Percentiles rank a stretch among this genome's conserved stretches.
Evolutionary conservation across 2,797 vertebrate species (phyloP).

Genomic region (Semotilus atromaculatus): DNA sequence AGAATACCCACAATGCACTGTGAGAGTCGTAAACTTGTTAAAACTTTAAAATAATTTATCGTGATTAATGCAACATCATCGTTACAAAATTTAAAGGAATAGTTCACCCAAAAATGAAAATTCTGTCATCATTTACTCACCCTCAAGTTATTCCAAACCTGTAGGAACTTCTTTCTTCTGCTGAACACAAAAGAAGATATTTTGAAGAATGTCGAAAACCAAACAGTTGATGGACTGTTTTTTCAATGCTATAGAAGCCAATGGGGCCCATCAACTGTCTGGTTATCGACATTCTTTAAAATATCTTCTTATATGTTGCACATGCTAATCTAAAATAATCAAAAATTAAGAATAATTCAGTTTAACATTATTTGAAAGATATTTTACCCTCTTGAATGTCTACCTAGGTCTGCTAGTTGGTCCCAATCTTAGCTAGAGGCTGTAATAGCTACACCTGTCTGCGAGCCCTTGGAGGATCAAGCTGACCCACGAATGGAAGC

Average conservation of each 20-base stretch:
- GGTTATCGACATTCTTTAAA: no score
- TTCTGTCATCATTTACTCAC: no score
- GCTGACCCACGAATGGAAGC: constrained; percentile 1
- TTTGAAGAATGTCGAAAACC: no score
- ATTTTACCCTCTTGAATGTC: background rate
- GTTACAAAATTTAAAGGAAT: background rate
- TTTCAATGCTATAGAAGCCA: no score
- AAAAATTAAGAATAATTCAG: background rate
- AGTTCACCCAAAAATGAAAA: no score
- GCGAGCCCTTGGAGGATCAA: background rate
- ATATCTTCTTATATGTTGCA: no score
- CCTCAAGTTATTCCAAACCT: no score
- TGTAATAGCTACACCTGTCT: constrained; percentile 16
- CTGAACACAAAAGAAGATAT: no score
- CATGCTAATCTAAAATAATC: background rate
- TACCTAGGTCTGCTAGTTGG: background rate
- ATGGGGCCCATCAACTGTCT: no score
- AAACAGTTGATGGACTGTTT: no score
- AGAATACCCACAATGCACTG: no score
- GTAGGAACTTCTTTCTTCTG: no score
- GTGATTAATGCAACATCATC: background rate
- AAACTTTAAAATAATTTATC: background rate
- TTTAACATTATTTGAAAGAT: background rate
- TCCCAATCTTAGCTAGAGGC: background rate
- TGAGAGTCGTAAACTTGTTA: background rate